A percentile compares a stretch with the other conserved stretches of the same genome.
Conservation (phyloP, 2,113 vertebrate species). For the Tachycineta bicolor region DNA sequence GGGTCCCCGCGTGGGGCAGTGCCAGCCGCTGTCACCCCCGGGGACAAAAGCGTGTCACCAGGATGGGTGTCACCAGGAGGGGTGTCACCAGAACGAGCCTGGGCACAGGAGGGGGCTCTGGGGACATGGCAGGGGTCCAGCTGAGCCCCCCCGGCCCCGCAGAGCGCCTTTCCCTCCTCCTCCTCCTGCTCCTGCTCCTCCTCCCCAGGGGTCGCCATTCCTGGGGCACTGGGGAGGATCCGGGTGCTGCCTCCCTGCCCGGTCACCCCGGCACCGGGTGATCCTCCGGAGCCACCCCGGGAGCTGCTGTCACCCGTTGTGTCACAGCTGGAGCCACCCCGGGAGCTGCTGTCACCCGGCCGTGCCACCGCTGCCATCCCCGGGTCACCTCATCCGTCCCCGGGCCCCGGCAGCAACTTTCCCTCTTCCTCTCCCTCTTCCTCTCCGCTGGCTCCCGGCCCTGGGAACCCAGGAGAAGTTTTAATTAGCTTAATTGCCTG, state of each 20-base stretch:
- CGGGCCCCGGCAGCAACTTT: neutral
- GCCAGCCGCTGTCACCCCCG: neutral
- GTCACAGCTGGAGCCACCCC: neutral
- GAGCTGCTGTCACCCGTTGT: neutral
- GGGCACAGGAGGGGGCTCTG: neutral
- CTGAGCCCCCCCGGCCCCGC: neutral
- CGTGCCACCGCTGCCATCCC: neutral
- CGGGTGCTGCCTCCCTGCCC: neutral
- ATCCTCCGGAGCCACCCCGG: neutral
- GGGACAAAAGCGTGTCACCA: accelerated
- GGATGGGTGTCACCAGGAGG: too few relatives aligned
- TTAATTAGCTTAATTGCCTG: neutral
- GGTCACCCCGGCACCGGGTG: neutral
- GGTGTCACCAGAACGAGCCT: accelerated
- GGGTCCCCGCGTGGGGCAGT: neutral
- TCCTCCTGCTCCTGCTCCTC: too few relatives aligned
- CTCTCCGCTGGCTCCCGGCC: neutral
- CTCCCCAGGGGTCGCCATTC: accelerated
- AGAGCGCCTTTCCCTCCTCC: neutral
- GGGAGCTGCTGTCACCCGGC: neutral
- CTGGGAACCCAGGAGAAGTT: neutral
- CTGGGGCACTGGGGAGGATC: accelerated
- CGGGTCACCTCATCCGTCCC: neutral
- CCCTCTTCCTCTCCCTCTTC: neutral
- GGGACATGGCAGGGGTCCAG: neutral